These are phyloP conservation scores for Temnothorax unifasciatus DNA, from an alignment of 2,888 invertebrate genomes.

Conservation along the genomic window DNA sequence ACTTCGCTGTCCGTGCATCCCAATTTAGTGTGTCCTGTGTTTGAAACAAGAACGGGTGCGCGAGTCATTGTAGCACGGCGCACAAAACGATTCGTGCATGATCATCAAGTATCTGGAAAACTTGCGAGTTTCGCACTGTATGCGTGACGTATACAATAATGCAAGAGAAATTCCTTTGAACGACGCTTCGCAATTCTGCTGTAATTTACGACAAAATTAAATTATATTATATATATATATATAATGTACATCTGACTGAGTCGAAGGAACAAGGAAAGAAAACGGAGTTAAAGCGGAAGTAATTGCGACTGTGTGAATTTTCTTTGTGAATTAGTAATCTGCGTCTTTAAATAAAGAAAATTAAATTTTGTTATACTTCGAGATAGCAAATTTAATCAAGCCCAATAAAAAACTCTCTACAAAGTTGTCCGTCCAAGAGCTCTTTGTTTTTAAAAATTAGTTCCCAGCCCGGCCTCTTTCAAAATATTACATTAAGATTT, in stretches of 20 bases:
- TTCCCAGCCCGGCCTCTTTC: neutral
- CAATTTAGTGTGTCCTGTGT: slow-evolving; percentile 23
- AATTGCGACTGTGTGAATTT: slow-evolving; percentile 26
- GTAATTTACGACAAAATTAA: slow-evolving; percentile 41
- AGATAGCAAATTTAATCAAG: slow-evolving; percentile 27
- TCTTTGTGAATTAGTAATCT: slow-evolving; percentile 20
- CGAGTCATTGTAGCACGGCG: neutral
- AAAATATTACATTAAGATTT: neutral
- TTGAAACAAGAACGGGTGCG: slow-evolving; percentile 4
- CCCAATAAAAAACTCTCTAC: neutral
- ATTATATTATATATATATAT: slow-evolving; percentile 17
- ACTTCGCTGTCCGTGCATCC: neutral
- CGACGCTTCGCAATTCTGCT: neutral
- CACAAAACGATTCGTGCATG: slow-evolving; percentile 26
- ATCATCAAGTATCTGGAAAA: slow-evolving; percentile 22
- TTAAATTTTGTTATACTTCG: slow-evolving; percentile 19
- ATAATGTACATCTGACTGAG: neutral
- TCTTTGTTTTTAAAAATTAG: slow-evolving; percentile 16
- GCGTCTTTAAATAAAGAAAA: slow-evolving; percentile 25
- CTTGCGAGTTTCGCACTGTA: neutral
- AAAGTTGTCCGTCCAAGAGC: neutral
- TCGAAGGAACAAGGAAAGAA: neutral
- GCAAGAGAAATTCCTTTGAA: neutral
- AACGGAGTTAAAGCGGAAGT: slow-evolving; percentile 2
- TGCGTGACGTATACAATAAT: neutral